Percentiles rank a stretch among this genome's conserved stretches.
These are phyloP conservation scores for Zygothrica quintamaculata DNA, from an alignment of 2,888 invertebrate species.

Conservation along the genomic window DNA sequence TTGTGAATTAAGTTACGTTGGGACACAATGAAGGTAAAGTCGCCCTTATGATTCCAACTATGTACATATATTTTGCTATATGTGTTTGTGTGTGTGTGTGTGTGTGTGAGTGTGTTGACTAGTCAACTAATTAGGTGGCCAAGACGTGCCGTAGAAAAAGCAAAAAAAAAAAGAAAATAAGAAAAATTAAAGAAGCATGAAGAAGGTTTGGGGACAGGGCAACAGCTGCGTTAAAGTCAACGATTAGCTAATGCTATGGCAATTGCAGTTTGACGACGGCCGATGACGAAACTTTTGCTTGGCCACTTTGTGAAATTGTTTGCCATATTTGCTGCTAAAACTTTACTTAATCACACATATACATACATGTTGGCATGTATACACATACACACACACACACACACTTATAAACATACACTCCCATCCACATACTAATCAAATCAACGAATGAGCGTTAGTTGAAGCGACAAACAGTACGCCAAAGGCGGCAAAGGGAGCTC, in stretches of 20 bases:
- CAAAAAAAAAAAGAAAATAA: conserved; percentile 6
- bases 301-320: conserved; percentile 79
- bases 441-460: conserved; percentile 57
- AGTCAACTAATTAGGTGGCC: conserved; percentile 62
- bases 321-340: conserved; percentile 78
- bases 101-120: conserved; percentile 5
- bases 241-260: conserved; percentile 69
- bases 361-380: conserved; percentile 9
- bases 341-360: conserved; percentile 44
- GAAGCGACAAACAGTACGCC: conserved; percentile 22
- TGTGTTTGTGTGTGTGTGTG: not conserved
- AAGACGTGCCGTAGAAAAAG: conserved; percentile 34
- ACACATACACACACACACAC: no score
- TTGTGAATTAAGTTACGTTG: conserved; percentile 29
- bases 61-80: not conserved
- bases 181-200: not conserved
- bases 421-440: conserved; percentile 65
- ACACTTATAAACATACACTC: not conserved
- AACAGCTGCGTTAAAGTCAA: conserved; percentile 45
- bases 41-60: not conserved
- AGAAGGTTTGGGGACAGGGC: not conserved
- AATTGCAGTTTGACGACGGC: conserved; percentile 58
- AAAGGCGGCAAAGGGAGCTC: conserved; percentile 3
- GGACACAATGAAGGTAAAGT: conserved; percentile 11
- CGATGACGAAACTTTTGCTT: conserved; percentile 67